phyloP scores from a whole-genome alignment of 1,140 invertebrate genomes.

The Lerema accius region DNA sequence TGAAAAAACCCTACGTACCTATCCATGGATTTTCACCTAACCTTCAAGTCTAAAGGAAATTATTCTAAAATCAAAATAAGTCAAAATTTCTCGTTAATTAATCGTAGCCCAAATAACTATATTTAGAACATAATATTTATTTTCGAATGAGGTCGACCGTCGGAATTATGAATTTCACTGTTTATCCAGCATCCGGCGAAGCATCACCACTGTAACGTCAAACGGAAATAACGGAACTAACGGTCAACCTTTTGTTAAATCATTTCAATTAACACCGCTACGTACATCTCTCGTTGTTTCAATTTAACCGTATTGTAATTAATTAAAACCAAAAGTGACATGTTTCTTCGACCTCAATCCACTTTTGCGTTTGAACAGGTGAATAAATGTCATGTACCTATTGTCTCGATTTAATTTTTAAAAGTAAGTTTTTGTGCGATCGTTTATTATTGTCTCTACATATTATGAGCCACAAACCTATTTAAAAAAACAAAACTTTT shows the following conservation, averaged over 20 bases:
- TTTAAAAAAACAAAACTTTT: no score
- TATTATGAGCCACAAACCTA: no score
- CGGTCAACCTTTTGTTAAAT: slow-evolving; percentile 55
- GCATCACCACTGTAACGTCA: slow-evolving; percentile 23
- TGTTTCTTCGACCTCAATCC: slow-evolving; percentile 6
- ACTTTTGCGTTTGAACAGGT: slow-evolving; percentile 3
- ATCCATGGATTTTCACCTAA: no score
- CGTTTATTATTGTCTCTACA: no score
- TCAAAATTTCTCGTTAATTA: no score
- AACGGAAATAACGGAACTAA: slow-evolving; percentile 61
- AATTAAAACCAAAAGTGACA: slow-evolving; percentile 11
- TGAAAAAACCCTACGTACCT: no score
- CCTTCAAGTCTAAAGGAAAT: no score
- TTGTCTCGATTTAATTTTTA: not conserved
- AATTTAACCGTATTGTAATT: slow-evolving; percentile 10
- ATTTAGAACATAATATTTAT: not conserved
- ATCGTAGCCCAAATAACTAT: no score
- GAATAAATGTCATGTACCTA: not conserved
- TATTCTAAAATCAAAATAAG: no score
- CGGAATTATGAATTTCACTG: slow-evolving; percentile 52
- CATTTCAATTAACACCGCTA: slow-evolving; percentile 41
- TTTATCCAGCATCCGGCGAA: slow-evolving; percentile 43
- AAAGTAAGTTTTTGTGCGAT: not conserved
- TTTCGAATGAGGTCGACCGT: slow-evolving; percentile 39
- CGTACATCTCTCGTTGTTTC: slow-evolving; percentile 9